Percentiles rank a stretch among this genome's conserved stretches.
Evolutionary conservation across 2,888 invertebrate species (phyloP).

Genomic region (Elaeidobius kamerunicus): DNA sequence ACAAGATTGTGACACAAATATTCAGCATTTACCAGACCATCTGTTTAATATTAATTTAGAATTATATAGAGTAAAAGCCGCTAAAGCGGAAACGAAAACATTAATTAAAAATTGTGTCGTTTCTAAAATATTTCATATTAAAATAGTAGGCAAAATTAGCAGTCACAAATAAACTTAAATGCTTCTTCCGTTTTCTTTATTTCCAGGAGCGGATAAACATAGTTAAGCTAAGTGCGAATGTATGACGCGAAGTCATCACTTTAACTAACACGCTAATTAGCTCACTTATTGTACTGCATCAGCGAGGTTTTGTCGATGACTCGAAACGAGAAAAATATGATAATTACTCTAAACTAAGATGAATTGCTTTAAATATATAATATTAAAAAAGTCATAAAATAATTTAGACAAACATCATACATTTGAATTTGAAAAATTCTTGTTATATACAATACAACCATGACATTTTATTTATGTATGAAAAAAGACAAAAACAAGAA

Average conservation of each 20-base stretch:
- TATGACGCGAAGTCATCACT: constrained; percentile 50
- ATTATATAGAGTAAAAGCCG: too few species aligned
- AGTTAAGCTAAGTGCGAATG: constrained; percentile 47
- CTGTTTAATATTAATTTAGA: too few species aligned
- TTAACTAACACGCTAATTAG: constrained; percentile 26
- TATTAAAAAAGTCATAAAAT: too few species aligned
- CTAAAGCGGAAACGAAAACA: neutral
- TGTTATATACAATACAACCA: too few species aligned
- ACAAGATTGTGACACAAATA: too few species aligned
- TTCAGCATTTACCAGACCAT: too few species aligned
- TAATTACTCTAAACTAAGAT: neutral
- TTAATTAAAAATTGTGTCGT: constrained; percentile 2
- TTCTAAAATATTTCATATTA: constrained; percentile 3
- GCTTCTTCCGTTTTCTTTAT: constrained; percentile 50
- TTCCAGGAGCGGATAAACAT: constrained; percentile 47
- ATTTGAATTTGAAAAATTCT: too few species aligned
- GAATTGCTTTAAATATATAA: too few species aligned
- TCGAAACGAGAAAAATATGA: constrained; percentile 7
- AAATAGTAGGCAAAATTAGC: constrained; percentile 12
- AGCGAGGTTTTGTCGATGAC: constrained; percentile 8
- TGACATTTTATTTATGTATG: too few species aligned
- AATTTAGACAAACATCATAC: too few species aligned
- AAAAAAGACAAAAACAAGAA: too few species aligned
- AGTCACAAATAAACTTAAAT: constrained; percentile 39
- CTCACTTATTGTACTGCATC: constrained; percentile 19